Evolutionary conservation across 2,888 invertebrate species (phyloP), one percentile per base, ranked within the genome.

Genomic region (Acronicta alni): DNA sequence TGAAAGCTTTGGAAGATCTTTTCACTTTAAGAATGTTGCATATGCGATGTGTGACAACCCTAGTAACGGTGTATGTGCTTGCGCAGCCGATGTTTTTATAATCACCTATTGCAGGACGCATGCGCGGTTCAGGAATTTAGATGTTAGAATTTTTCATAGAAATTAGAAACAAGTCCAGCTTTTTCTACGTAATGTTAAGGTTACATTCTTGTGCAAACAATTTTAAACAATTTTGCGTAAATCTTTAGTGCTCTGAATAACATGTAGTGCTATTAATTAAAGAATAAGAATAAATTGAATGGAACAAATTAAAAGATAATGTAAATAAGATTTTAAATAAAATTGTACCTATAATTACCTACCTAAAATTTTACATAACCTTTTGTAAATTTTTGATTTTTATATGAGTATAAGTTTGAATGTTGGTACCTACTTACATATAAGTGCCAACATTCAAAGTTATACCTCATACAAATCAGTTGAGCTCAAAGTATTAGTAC

Each of bases 31-130:
- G 14, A 63, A 57, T 55, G 26, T 32, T 43, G 35, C n/a, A 15
- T 16, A 44, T 38, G 39, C 44, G 54, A 63, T 5, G 8, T 6
- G 9, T 42, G 58, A 1, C 38, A 67, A 12, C 75, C 71, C 66
- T 75, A 38, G 35, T 49, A 67, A 75, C 68, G 71, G 71, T 70
- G 57, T 38, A 49, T 45, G 60, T 51, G 59, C 65, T 60, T 51
- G 60, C 64, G 75, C 75, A 69, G 57, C 37, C 43, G 17, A 54
- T 56, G 64, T 78, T 77, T 76, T 75, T 77, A 55, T 71, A 70
- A 67, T 65, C 64, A 38, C 53, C 54, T 57, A 73, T 63, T 67
- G 56, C 53, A 65, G 65, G 67, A 68, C 62, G 76, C 62, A 68
- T 71, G 71, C 66, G 52, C 67, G 20, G 38, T 63, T 43, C 8